Evolutionary conservation across 2,888 invertebrate genomes (phyloP).

Genomic region (Zaprionus lineosus): DNA sequence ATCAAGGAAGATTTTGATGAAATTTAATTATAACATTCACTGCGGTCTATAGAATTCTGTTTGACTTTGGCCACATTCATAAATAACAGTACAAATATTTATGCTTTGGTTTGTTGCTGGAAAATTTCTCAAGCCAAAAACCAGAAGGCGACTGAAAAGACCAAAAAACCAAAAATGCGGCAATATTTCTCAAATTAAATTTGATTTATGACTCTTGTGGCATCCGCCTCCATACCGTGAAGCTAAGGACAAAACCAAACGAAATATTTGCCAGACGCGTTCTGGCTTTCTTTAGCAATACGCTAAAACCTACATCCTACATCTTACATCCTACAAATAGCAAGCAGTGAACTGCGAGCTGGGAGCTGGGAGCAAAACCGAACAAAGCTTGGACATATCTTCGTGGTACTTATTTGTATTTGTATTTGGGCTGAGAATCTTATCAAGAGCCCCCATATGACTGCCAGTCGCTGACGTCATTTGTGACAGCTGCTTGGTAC

Average conservation of each 20-base stretch:
- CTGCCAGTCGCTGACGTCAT: constrained; percentile 50
- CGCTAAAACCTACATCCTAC: too few relatives aligned
- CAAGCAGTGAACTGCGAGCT: too few relatives aligned
- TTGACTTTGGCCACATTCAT: constrained; percentile 34
- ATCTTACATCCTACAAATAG: too few relatives aligned
- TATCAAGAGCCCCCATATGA: constrained; percentile 49
- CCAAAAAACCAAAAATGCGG: constrained; percentile 51
- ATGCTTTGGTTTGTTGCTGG: constrained; percentile 46
- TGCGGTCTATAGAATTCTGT: constrained; percentile 44
- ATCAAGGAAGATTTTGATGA: constrained; percentile 22
- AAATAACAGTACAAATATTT: constrained; percentile 52
- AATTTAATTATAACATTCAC: constrained; percentile 38
- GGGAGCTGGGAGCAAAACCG: not conserved
- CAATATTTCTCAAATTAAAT: constrained; percentile 73
- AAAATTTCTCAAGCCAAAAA: constrained; percentile 2
- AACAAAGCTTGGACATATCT: constrained; percentile 40
- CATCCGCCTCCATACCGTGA: constrained; percentile 15
- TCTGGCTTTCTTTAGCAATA: too few relatives aligned
- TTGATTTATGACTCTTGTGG: constrained; percentile 68
- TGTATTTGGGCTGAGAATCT: constrained; percentile 45
- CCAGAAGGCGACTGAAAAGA: not conserved
- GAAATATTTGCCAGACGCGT: constrained; percentile 46
- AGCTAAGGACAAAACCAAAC: constrained; percentile 31
- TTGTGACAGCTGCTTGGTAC: constrained; percentile 12
- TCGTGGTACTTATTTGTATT: constrained; percentile 50